phyloP scores from a whole-genome alignment of 2,797 vertebrate species.

The Schizopygopsis malacanthus region DNA sequence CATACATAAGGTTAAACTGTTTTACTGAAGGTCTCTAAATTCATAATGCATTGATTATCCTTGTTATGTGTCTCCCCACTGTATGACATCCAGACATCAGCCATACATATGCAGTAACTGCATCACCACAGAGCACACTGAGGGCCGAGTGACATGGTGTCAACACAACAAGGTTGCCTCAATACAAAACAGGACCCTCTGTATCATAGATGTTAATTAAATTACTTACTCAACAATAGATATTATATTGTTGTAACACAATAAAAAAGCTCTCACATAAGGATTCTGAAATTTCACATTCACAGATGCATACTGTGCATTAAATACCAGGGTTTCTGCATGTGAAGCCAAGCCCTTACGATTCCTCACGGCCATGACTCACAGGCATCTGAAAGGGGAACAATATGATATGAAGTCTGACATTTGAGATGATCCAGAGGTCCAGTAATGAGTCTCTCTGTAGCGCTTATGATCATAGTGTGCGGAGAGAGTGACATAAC shows the following conservation, averaged over 20 bases:
- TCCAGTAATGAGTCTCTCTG: neutral
- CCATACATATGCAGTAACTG: slow-evolving; percentile 7
- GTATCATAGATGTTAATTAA: neutral
- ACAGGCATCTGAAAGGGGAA: neutral
- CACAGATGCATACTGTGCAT: neutral
- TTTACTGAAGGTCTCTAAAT: slow-evolving; percentile 29
- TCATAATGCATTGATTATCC: slow-evolving; percentile 43
- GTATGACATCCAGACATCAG: slow-evolving; percentile 1
- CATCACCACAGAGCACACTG: neutral
- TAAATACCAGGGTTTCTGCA: neutral
- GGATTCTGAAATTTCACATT: neutral
- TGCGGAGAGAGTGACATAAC: neutral
- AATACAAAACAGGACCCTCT: neutral
- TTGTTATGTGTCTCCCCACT: slow-evolving; percentile 9
- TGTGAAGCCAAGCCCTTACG: neutral
- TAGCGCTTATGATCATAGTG: neutral
- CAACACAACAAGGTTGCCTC: neutral
- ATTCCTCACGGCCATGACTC: neutral
- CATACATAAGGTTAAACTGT: slow-evolving; percentile 27
- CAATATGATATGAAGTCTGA: neutral
- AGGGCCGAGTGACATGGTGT: neutral
- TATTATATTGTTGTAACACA: neutral
- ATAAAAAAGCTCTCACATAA: neutral
- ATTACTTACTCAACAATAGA: neutral
- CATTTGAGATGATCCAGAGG: slow-evolving; percentile 4